phyloP scores from a whole-genome alignment of 64 coral and sea anemone genomes.

The Pocillopora verrucosa region DNA sequence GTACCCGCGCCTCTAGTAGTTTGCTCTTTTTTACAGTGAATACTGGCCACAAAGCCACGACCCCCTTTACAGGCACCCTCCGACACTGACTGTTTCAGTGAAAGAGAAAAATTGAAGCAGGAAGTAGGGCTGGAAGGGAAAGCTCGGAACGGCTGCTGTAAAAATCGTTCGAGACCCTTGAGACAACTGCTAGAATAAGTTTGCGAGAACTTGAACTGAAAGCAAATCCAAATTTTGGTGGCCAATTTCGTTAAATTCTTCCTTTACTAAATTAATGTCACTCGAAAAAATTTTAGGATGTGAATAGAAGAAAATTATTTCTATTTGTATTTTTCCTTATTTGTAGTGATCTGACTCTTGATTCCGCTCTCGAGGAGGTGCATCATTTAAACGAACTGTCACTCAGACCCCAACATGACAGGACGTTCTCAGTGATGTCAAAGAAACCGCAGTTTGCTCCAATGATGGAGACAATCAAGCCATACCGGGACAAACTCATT shows the following conservation, averaged over 20 bases:
- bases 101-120: not conserved
- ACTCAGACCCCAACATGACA: conserved; percentile 42
- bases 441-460: conserved; percentile 54
- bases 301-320: not conserved
- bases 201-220: too few relatives aligned
- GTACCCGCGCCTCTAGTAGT: too few relatives aligned
- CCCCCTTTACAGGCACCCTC: too few relatives aligned
- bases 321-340: not conserved
- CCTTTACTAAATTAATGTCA: not conserved
- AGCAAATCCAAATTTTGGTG: not conserved
- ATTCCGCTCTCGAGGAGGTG: conserved; percentile 70
- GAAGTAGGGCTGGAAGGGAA: not conserved
- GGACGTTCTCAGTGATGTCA: conserved; percentile 64
- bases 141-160: too few relatives aligned
- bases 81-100: too few relatives aligned
- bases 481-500: conserved; percentile 58
- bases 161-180: too few relatives aligned
- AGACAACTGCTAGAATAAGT: too few relatives aligned
- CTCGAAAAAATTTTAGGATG: too few relatives aligned
- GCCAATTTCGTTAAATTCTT: not conserved
- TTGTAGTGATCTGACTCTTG: conserved; percentile 65
- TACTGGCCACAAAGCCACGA: too few relatives aligned
- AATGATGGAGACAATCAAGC: conserved; percentile 78
- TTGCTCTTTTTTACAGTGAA: too few relatives aligned
- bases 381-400: conserved; percentile 57